Percentiles rank a stretch among this genome's conserved stretches.
These are phyloP conservation scores for Peribatodes rhomboidaria DNA, from an alignment of 2,888 invertebrate species.

Conservation along the genomic window DNA sequence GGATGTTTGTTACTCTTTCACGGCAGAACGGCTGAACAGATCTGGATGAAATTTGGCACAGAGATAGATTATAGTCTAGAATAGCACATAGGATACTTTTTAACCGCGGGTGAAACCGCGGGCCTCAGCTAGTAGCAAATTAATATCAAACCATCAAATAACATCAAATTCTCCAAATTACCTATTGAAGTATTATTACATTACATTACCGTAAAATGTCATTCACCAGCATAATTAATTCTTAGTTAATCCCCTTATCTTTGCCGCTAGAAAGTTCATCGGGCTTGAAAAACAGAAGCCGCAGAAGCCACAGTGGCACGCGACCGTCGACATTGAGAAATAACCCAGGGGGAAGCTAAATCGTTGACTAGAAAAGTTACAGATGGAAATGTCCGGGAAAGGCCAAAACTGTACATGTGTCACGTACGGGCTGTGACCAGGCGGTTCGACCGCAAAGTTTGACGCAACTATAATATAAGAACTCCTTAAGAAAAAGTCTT, in stretches of 20 bases:
- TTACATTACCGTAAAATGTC: conserved; percentile 18
- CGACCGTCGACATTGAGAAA: conserved; percentile 37
- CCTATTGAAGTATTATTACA: background rate
- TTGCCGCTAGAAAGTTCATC: conserved; percentile 13
- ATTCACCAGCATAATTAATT: conserved; percentile 24
- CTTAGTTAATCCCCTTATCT: conserved; percentile 26
- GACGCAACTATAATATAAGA: too few relatives aligned
- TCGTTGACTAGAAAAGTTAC: background rate
- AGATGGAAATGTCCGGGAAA: conserved; percentile 1
- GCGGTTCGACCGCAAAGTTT: too few relatives aligned
- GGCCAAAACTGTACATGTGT: background rate
- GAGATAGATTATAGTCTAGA: too few relatives aligned
- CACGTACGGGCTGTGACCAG: too few relatives aligned
- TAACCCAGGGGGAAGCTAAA: conserved; percentile 20
- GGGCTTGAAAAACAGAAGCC: conserved; percentile 31
- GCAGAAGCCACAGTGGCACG: conserved; percentile 26
- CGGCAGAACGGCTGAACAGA: too few relatives aligned
- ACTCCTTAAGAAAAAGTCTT: too few relatives aligned
- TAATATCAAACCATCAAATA: too few relatives aligned
- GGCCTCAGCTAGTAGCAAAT: too few relatives aligned
- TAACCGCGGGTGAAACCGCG: too few relatives aligned
- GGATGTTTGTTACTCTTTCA: too few relatives aligned
- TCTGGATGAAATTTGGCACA: too few relatives aligned
- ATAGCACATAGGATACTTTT: too few relatives aligned
- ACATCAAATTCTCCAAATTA: background rate